phyloP scores from a whole-genome alignment of 1,140 invertebrate species.

The Marisa cornuarietis region DNA sequence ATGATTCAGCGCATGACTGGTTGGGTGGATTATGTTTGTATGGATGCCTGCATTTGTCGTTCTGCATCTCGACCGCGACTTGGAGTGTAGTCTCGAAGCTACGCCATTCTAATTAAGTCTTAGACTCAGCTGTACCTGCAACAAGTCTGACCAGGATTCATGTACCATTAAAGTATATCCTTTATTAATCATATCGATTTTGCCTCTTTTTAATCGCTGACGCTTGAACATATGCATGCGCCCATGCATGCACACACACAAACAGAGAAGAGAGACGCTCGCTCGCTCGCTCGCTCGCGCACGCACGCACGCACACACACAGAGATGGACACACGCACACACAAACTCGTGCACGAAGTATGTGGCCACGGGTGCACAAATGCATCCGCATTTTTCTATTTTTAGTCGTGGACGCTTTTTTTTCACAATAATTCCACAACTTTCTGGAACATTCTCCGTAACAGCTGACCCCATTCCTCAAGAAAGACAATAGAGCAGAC shows the following conservation, averaged over 20 bases:
- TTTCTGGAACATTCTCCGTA: too few species aligned
- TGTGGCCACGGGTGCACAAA: too few species aligned
- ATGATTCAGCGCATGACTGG: background rate
- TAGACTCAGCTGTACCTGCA: background rate
- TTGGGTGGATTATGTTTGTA: background rate
- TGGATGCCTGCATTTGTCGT: background rate
- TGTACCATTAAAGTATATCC: background rate
- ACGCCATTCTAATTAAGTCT: background rate
- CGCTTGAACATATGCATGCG: background rate
- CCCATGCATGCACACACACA: background rate
- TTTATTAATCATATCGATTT: too few species aligned
- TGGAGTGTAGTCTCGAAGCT: too few species aligned
- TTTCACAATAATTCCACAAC: too few species aligned
- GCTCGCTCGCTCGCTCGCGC: too few species aligned
- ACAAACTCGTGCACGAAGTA: background rate
- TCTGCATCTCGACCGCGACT: background rate
- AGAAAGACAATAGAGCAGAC: too few species aligned
- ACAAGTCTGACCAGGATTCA: background rate
- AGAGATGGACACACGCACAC: background rate
- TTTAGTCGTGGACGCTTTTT: too few species aligned
- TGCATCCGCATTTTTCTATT: too few species aligned
- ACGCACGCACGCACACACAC: background rate
- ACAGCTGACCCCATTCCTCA: too few species aligned
- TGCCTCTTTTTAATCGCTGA: background rate
- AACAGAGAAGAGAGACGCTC: background rate